Base-by-base conservation (phyloP, 2,797 vertebrate species). In the Paguma larvata region DNA sequence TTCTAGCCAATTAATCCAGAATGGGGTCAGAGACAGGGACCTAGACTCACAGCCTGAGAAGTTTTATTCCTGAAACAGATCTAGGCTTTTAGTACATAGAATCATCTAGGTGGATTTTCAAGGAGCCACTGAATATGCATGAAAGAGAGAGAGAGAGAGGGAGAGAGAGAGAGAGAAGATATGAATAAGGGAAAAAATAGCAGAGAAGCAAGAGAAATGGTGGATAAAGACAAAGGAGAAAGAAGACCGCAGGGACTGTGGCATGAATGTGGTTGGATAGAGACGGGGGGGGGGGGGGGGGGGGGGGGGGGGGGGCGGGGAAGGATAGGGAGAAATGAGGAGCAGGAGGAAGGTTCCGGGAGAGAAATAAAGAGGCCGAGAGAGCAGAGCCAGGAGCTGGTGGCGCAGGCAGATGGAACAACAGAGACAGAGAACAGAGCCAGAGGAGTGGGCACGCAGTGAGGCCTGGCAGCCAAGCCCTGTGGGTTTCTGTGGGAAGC, bases 371-470 rank as follows among this genome's bases (percentile, higher is more conserved):
- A 65, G 46, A 91, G 90, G 85, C 91, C 78, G 18, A 27, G 96
- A 95, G 59, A 78, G 80, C 8, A 6, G 70, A 94, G 97, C 96
- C 95, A 96, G 94, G 63, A 93, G 59, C 96, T 53, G 46, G 44
- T 70, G 48, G 93, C 85, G 85, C 89, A 78, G 89, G 94, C 97
- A 98, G 97, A 97, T 94, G 95, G 97, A 91, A 79, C 48, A 32
- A 67, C 90, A 82, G 94, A 95, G 91, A 94, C 95, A 72, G 87
- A 96, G 93, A 94, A 77, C 89, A 25, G 95, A 89, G 83, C 88
- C 88, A 10, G 94, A 75, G 85, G 62, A 86, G 94, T 70, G 73
- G 93, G 93, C 96, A 91, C 12, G 30, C 72, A 18, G 95, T 0
- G 0, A 85, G 94, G 93, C 87, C 97, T 92, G 95, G 96, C 96